Base-by-base conservation (phyloP, 2,113 vertebrate genomes). In the Serilophus lunatus region DNA sequence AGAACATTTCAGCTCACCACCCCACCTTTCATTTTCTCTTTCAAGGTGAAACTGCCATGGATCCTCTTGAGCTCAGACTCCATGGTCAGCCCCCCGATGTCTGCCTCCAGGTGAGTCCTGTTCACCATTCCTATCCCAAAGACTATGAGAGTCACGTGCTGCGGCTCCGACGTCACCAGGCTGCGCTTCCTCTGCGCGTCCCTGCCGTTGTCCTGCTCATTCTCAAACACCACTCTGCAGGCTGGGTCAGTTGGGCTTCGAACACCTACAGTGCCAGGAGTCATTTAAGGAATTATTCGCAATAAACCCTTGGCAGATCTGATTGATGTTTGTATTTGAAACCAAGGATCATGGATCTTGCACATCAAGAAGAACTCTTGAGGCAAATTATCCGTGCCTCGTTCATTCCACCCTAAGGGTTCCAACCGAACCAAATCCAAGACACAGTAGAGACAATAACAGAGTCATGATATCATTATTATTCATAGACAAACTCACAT, bases 51-150 rank as follows among this genome's bases (percentile, higher is more conserved):
- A 86, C 99, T 99, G 70, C 99, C 99, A 2, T 99, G 99, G 92
- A 99, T 99, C 93, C 99, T 99, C 96, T 99, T 99, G 45, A 99
- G 98, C 63, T 99, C 99, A 0, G 99, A 99, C 57, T 99, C 99
- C 99, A 99, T 99, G 10, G 99, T 99, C 31, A 99, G 97, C 4
- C 99, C 99, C 0, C 99, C 99, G 8, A 99, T 99, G 96, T 99
- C 99, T 2, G 99, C 99, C 97, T 99, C 99, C 82, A 99, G 98
- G 84, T 99, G 99, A 6, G 99, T 99, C 54, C 99, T 98, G 97
- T 99, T 99, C 75, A 99, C 99, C 99, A 99, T 99, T 80, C 99
- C 99, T 17, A 99, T 99, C 11, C 99, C 99, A 28, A 99, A 99
- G 86, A 99, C 98, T 1, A 99, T 99, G 38, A 99, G 98, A 1